Evolutionary conservation across 2,113 vertebrate genomes (phyloP).

Genomic region (Geococcyx californianus): DNA sequence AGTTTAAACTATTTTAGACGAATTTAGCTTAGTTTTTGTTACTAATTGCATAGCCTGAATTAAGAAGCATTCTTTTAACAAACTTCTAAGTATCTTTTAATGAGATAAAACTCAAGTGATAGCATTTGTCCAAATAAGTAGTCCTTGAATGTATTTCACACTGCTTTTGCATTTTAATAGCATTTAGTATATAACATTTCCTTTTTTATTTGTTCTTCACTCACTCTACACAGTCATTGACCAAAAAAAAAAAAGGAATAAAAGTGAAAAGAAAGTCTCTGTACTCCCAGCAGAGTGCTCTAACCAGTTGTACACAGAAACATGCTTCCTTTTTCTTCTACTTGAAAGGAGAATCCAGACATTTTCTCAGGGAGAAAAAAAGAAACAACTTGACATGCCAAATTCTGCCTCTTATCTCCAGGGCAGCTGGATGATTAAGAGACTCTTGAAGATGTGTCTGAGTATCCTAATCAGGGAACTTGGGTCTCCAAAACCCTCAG

Average conservation of each 20-base stretch:
- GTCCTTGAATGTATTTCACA: constrained; percentile 9
- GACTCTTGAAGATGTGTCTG: constrained; percentile 22
- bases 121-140: constrained; percentile 32
- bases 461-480: constrained; percentile 43
- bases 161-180: not conserved
- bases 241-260: not conserved
- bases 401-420: not conserved
- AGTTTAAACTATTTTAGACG: not conserved
- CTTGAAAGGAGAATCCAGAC: not conserved
- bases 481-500: not conserved
- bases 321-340: not conserved
- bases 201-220: not conserved
- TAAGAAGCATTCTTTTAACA: constrained; percentile 12
- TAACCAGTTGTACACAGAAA: not conserved
- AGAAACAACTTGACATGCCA: not conserved
- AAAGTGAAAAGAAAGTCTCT: not conserved
- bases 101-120: constrained; percentile 21
- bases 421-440: constrained; percentile 34
- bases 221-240: not conserved
- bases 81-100: constrained; percentile 20
- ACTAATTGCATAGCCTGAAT: constrained; percentile 13
- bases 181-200: not conserved
- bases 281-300: not conserved
- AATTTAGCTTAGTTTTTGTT: not conserved
- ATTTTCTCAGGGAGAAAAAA: not conserved